Percentiles rank a stretch among this genome's conserved stretches.
Evolutionary conservation across 2,797 vertebrate genomes (phyloP).

Genomic region (Apodemus agrarius): DNA sequence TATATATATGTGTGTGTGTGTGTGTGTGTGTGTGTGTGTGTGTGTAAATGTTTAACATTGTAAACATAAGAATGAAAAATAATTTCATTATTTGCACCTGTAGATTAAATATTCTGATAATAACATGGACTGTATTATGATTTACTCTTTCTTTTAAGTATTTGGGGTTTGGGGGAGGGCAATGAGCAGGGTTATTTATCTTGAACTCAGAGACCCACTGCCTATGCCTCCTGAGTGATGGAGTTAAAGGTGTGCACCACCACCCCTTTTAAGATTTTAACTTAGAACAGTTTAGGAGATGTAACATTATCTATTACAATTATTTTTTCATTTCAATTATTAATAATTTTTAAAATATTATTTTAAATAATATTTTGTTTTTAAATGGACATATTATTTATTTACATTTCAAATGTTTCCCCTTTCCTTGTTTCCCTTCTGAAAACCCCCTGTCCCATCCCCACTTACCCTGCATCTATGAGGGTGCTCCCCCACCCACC

Average conservation of each 20-base stretch:
- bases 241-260: neutral
- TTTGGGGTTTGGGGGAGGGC: neutral
- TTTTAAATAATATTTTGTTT: no score
- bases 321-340: no score
- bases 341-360: no score
- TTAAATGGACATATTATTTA: no score
- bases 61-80: neutral
- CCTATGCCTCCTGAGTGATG: neutral
- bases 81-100: constrained; percentile 31
- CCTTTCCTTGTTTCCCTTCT: no score
- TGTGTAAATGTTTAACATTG: neutral
- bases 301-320: neutral
- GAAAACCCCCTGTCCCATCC: no score
- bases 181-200: neutral
- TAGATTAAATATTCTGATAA: constrained; percentile 5
- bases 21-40: no score
- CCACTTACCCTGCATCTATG: no score
- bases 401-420: no score
- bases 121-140: neutral
- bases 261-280: neutral
- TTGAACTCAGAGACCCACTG: neutral
- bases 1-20: no score
- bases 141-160: neutral
- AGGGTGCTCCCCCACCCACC: no score
- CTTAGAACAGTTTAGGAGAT: neutral